A percentile compares a stretch with the other conserved stretches of the same genome.
These are phyloP conservation scores for Microctonus aethiopoides DNA, from an alignment of 2,888 invertebrate species.

Conservation along the genomic window DNA sequence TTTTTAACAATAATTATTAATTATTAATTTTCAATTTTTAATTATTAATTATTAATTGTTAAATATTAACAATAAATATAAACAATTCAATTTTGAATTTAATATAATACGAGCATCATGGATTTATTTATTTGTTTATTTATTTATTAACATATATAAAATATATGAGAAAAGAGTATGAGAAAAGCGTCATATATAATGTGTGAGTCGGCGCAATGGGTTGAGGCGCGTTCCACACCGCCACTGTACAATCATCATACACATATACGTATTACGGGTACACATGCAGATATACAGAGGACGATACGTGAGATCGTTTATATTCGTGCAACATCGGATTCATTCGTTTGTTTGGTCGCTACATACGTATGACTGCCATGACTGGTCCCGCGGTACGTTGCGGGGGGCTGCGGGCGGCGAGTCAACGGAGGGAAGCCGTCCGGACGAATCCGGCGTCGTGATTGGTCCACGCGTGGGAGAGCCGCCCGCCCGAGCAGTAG, in stretches of 20 bases:
- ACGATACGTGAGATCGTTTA: background rate
- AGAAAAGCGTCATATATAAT: slow-evolving; percentile 2
- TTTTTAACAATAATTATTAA: no score
- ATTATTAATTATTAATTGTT: no score
- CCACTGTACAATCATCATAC: background rate
- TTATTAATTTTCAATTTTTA: no score
- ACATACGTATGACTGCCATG: slow-evolving; percentile 56
- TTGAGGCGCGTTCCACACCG: slow-evolving; percentile 23
- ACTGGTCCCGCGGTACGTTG: slow-evolving; percentile 53
- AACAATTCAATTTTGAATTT: no score
- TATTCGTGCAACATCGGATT: slow-evolving; percentile 48
- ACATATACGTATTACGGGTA: background rate
- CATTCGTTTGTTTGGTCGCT: slow-evolving; percentile 47
- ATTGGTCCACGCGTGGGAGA: slow-evolving; percentile 66
- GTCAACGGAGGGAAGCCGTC: slow-evolving; percentile 61
- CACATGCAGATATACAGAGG: slow-evolving; percentile 1
- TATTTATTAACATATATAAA: background rate
- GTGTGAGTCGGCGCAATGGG: slow-evolving; percentile 31
- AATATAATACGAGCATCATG: no score
- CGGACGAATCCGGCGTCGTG: slow-evolving; percentile 57
- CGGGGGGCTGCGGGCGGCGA: slow-evolving; percentile 32
- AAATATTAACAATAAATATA: no score
- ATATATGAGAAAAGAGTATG: background rate
- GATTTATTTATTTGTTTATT: no score
- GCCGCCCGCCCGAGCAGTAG: slow-evolving; percentile 64